Conservation (phyloP, 2,888 invertebrate genomes). For the Coremacera marginata region DNA sequence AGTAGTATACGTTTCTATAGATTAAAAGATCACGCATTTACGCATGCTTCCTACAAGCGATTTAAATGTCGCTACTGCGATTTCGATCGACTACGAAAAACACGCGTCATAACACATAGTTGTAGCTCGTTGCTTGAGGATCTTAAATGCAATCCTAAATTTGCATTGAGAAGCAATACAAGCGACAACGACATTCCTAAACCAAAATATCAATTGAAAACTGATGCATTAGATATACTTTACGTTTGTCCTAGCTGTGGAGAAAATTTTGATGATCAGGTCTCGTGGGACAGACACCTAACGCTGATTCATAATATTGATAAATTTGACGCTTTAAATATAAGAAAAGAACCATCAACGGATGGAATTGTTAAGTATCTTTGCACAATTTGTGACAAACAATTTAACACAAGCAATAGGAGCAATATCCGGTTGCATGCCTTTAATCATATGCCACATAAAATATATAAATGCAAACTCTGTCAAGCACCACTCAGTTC, state of each 20-base stretch:
- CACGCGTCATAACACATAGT: neutral
- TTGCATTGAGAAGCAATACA: neutral
- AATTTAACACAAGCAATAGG: neutral
- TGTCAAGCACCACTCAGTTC: neutral
- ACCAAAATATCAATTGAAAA: neutral
- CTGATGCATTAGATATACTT: neutral
- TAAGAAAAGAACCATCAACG: neutral
- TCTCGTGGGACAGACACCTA: neutral
- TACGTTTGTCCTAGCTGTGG: conserved; percentile 20
- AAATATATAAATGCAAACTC: conserved; percentile 9
- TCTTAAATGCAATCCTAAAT: neutral
- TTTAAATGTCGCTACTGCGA: conserved; percentile 19
- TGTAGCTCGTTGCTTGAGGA: neutral
- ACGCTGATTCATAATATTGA: conserved; percentile 1
- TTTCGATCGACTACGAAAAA: neutral
- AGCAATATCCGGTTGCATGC: neutral
- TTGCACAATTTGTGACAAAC: conserved; percentile 4
- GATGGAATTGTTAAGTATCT: neutral
- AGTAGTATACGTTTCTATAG: neutral
- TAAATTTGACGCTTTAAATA: neutral
- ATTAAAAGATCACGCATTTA: conserved; percentile 1
- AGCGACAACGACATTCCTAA: neutral
- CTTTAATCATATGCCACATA: conserved; percentile 15
- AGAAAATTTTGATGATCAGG: neutral
- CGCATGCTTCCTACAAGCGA: neutral